Evolutionary conservation across 2,113 vertebrate genomes (phyloP), one percentile per base, ranked within the genome.

Genomic region (Motacilla tschutschensis): DNA sequence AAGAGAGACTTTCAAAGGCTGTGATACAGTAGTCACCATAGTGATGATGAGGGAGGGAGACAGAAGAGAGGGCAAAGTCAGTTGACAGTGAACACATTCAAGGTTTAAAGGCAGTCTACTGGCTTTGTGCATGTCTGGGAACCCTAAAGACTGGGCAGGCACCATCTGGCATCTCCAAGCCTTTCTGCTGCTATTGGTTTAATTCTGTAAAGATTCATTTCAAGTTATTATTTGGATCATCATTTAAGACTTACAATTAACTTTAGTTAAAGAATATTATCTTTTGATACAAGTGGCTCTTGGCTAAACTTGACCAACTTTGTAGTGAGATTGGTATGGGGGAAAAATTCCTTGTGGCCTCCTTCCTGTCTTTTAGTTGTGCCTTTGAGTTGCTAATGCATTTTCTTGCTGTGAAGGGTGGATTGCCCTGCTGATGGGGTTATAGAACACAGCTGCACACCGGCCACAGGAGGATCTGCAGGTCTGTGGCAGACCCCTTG

Each of bases 21-120:
- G 79, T 1, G 12, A 48, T 74, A 87, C 8, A 1, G 72, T 85
- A 94, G 89, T 94, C 93, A 83, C 94, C 91, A 94, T 87, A 95
- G 91, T 36, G 88, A 93, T 85, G 70, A 80, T 3, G 13, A 85
- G 85, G 53, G 64, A 82, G 77, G 62, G 54, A 81, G 77, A 43
- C 41, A 88, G 79, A 40, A 89, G n/a, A 65, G 73, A 85, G 66
- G 77, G 71, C 24, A 78, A 85, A 92, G 58, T 47, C 77, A 54
- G 73, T 80, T 29, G 1, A 72, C 44, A 92, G 77, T 65, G 66
- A 85, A 89, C 85, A 79, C 15, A 60, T 53, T 64, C 65, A 33
- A 60, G 76, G 70, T 75, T 95, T 84, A 67, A 78, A 83, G 65
- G 54, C 85, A 87, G 55, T 9, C 41, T 77, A 36, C 36, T 84